Base-by-base conservation (phyloP, 2,888 invertebrate species). In the Neoaliturus tenellus region DNA sequence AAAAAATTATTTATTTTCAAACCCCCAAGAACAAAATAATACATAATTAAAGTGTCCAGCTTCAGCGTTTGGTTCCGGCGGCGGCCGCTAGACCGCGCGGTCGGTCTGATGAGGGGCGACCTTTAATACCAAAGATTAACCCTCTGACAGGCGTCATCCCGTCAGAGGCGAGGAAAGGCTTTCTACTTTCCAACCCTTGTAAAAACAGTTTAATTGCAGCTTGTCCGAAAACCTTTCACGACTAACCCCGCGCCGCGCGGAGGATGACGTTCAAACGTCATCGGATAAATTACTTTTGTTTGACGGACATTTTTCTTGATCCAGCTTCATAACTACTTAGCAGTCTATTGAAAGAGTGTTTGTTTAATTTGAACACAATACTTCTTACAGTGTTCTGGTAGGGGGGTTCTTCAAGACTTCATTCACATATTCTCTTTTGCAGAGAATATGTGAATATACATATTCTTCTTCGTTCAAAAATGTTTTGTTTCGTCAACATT, bases 221-320 rank as follows among this genome's bases (percentile, higher is more conserved):
- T 33, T 78, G 78, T 75, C 48, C 48, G 48, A 39, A 31, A n/a
- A 75, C 78, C 78, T 78, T 55, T 78, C 78, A 78, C 78, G 78
- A 55, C 25, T 41, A 33, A 33, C 71, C 71, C 67, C 17, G 35
- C 35, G 35, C 35, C 10, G 35, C 35, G 35, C 6, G 4, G n/a
- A n/a, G n/a, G n/a, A n/a, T n/a, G n/a, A n/a, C n/a, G n/a, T n/a
- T n/a, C n/a, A n/a, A n/a, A n/a, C 17, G 44, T 35, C 10, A 6
- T 6, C 35, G 35, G 35, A 10, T 10, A 4, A 35, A 35, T 35
- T 35, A 6, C 35, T 35, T 35, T 10, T 10, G 35, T 35, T 35
- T 35, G 35, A 44, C 17, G 10, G 44, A 14, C 44, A 14, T 12
- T 44, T 44, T 14, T 14, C 17, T 44, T 44, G 17, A 44, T 44